These are phyloP conservation scores for Aspidoscelis tigris DNA, from an alignment of 2,113 vertebrate species.

Conservation along the genomic window DNA sequence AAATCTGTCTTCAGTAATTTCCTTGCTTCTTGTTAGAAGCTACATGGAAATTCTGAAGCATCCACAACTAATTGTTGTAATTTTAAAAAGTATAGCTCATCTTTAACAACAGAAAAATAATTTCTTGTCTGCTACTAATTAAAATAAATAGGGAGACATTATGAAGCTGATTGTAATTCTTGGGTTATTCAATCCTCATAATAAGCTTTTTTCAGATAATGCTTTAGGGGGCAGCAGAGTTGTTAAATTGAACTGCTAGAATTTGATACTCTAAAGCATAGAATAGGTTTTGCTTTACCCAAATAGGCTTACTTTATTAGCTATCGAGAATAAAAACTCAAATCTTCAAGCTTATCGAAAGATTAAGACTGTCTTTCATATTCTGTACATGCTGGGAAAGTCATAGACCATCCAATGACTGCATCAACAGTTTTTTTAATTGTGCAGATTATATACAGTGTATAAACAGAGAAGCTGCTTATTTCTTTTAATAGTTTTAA, in stretches of 20 bases:
- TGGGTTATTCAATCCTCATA: accelerated
- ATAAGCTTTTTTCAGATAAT: constrained; percentile 20
- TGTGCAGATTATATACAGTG: too few species aligned
- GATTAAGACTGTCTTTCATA: neutral
- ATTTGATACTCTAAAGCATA: neutral
- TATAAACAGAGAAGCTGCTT: too few species aligned
- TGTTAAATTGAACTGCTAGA: neutral
- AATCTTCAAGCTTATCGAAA: constrained; percentile 11
- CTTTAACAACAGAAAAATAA: constrained; percentile 2
- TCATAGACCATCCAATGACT: neutral
- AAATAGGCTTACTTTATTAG: neutral
- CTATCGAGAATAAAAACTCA: neutral
- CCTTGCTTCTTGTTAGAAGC: neutral
- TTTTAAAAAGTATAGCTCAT: neutral
- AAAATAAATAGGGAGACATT: neutral
- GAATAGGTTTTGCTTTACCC: neutral
- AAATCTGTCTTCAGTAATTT: too few species aligned
- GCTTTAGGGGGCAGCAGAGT: constrained; percentile 64
- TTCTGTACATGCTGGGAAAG: neutral
- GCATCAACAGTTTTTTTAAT: neutral
- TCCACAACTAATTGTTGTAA: neutral
- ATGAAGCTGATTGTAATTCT: neutral
- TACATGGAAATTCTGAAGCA: neutral
- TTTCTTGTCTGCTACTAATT: neutral
- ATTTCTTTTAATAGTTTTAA: neutral